Evolutionary conservation across 1,140 invertebrate genomes (phyloP).

Genomic region (Geopemphigus sp.): DNA sequence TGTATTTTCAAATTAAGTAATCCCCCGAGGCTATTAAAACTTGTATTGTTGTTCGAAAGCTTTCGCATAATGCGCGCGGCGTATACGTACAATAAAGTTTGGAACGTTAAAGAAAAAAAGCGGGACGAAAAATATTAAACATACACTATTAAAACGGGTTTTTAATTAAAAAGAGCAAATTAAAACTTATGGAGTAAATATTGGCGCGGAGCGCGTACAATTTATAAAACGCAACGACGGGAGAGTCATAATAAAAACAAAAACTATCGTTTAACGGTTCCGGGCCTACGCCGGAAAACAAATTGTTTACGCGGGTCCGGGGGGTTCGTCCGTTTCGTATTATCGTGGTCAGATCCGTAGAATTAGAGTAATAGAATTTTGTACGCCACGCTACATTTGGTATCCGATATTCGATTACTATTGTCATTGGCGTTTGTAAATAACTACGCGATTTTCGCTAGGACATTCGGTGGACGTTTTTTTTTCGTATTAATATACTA

Average conservation of each 20-base stretch:
- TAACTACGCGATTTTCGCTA: too few relatives aligned
- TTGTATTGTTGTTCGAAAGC: conserved; percentile 37
- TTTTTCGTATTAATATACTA: too few relatives aligned
- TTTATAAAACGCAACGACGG: background rate
- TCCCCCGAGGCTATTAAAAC: conserved; percentile 19
- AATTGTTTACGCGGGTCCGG: too few relatives aligned
- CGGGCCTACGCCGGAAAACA: too few relatives aligned
- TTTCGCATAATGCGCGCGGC: background rate
- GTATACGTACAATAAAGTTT: background rate
- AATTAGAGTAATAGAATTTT: too few relatives aligned
- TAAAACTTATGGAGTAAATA: conserved; percentile 28
- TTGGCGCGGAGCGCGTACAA: background rate
- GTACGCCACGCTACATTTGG: too few relatives aligned
- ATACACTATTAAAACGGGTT: conserved; percentile 18
- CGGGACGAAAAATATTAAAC: conserved; percentile 27
- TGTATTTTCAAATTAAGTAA: conserved; percentile 24
- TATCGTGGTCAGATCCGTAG: too few relatives aligned
- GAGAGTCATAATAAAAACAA: background rate
- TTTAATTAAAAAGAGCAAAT: conserved; percentile 36
- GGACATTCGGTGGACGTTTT: too few relatives aligned
- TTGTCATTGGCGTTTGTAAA: too few relatives aligned
- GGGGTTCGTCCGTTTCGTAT: too few relatives aligned
- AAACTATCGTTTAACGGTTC: background rate
- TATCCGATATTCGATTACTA: too few relatives aligned
- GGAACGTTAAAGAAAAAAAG: conserved; percentile 6